Evolutionary conservation across 2,888 invertebrate genomes (phyloP).

Genomic region (Nomada ruficornis): DNA sequence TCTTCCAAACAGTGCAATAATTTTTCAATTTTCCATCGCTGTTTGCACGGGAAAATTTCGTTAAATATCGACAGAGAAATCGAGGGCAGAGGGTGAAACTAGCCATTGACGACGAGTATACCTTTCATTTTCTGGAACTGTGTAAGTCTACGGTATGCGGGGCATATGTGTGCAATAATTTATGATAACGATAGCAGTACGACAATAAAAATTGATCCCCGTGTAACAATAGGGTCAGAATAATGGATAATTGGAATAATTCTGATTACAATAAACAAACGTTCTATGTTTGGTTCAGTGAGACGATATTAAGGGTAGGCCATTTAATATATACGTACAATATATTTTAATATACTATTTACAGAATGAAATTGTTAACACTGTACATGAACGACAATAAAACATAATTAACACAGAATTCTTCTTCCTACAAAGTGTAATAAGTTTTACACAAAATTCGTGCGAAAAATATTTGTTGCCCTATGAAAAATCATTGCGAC

Average conservation of each 20-base stretch:
- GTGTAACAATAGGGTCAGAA: neutral
- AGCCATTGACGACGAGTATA: constrained; percentile 9
- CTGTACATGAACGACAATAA: too few relatives aligned
- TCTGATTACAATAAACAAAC: neutral
- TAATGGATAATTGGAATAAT: neutral
- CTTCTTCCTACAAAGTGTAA: too few relatives aligned
- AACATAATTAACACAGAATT: too few relatives aligned
- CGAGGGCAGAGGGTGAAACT: neutral
- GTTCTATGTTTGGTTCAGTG: neutral
- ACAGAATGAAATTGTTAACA: too few relatives aligned
- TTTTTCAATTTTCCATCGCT: constrained; percentile 57
- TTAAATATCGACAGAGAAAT: constrained; percentile 64
- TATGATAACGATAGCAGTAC: constrained; percentile 34
- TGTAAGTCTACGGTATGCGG: constrained; percentile 25
- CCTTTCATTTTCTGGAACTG: constrained; percentile 61
- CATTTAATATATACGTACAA: too few relatives aligned
- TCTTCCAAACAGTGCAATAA: constrained; percentile 38
- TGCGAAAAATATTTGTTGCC: too few relatives aligned
- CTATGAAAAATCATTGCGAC: too few relatives aligned
- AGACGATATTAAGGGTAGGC: too few relatives aligned
- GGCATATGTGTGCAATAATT: constrained; percentile 9
- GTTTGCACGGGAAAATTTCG: constrained; percentile 60
- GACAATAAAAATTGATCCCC: neutral
- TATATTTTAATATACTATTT: too few relatives aligned
- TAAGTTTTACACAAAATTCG: too few relatives aligned